These are phyloP conservation scores for Blera fallax DNA, from an alignment of 2,888 invertebrate genomes.

Conservation along the genomic window DNA sequence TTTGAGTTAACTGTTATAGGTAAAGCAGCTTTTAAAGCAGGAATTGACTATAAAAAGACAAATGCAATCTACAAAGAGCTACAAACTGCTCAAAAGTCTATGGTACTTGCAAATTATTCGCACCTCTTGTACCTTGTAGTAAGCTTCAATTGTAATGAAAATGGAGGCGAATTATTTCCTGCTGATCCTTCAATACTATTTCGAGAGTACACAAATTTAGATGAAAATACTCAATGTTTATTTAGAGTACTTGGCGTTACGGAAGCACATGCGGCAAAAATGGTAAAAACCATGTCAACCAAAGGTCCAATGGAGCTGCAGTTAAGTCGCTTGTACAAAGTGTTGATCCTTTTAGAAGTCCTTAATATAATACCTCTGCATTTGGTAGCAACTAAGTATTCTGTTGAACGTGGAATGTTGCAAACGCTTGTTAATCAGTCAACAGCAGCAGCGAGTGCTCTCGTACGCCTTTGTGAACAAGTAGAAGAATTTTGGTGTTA, in stretches of 20 bases:
- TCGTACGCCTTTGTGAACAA: slow-evolving; percentile 91
- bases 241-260: slow-evolving; percentile 90
- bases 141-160: slow-evolving; percentile 78
- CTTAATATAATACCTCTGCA: slow-evolving; percentile 87
- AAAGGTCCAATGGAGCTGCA: slow-evolving; percentile 82
- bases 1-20: slow-evolving; percentile 87
- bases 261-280: slow-evolving; percentile 87
- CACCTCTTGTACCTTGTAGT: slow-evolving; percentile 93
- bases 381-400: slow-evolving; percentile 87
- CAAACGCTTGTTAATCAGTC: slow-evolving; percentile 89
- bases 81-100: slow-evolving; percentile 86
- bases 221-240: slow-evolving; percentile 86
- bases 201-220: slow-evolving; percentile 85
- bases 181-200: slow-evolving; percentile 79
- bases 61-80: slow-evolving; percentile 89
- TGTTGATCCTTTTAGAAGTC: slow-evolving; percentile 91
- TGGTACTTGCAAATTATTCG: slow-evolving; percentile 90
- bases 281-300: slow-evolving; percentile 86
- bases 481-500: slow-evolving; percentile 92
- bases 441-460: slow-evolving; percentile 88
- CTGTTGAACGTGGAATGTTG: slow-evolving; percentile 89
- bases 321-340: slow-evolving; percentile 91
- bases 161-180: slow-evolving; percentile 87
- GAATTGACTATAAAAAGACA: slow-evolving; percentile 89
- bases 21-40: slow-evolving; percentile 92